A percentile compares a stretch with the other conserved stretches of the same genome.
Conservation (phyloP, 2,888 invertebrate species). For the Ferrisia virgata region DNA sequence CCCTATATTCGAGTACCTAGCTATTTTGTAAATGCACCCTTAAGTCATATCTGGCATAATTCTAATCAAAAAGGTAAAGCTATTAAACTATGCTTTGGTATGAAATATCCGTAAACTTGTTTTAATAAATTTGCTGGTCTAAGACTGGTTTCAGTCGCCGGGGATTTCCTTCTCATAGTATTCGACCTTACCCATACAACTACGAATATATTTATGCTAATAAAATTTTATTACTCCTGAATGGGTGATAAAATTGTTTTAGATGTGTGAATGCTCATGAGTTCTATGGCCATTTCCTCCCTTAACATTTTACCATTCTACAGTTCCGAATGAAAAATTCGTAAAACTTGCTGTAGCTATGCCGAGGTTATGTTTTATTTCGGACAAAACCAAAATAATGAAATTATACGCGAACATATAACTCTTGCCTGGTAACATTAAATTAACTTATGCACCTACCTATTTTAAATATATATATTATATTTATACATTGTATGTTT, state of each 20-base stretch:
- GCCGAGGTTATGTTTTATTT: too few relatives aligned
- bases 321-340: conserved; percentile 2
- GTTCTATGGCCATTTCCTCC: conserved; percentile 22
- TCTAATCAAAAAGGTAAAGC: conserved; percentile 29
- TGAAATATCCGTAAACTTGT: conserved; percentile 25
- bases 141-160: conserved; percentile 11
- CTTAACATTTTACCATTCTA: not conserved
- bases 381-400: conserved; percentile 9
- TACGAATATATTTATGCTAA: conserved; percentile 28
- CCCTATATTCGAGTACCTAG: too few relatives aligned
- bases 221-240: conserved; percentile 21
- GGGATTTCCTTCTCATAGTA: not conserved
- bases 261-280: conserved; percentile 27
- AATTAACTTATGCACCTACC: too few relatives aligned
- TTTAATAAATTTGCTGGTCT: conserved; percentile 20
- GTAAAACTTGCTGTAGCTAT: not conserved
- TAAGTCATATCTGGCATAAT: not conserved
- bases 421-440: too few relatives aligned
- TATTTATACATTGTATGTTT: not conserved
- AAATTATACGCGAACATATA: not conserved
- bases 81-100: conserved; percentile 8
- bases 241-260: conserved; percentile 32
- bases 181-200: not conserved
- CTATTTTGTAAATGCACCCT: not conserved
- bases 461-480: not conserved